These are phyloP conservation scores for Lottia scabra DNA, from an alignment of 2,888 invertebrate species.

Conservation along the genomic window DNA sequence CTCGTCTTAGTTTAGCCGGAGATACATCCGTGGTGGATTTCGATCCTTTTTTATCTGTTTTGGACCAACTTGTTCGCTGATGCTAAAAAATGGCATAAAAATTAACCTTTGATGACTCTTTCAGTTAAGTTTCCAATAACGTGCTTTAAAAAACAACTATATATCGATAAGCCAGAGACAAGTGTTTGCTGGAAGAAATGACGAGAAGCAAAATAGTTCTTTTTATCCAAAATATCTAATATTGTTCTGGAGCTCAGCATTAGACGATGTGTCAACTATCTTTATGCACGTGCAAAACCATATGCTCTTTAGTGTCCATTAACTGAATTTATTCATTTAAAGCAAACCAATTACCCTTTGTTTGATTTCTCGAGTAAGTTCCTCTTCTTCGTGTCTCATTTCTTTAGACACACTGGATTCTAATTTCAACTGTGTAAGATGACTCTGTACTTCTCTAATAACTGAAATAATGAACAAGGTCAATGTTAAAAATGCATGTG, in stretches of 20 bases:
- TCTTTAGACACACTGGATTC: constrained; percentile 26
- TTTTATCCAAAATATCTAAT: too few relatives aligned
- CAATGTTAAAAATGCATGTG: neutral
- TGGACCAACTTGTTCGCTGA: constrained; percentile 19
- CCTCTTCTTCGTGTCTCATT: constrained; percentile 19
- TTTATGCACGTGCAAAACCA: too few relatives aligned
- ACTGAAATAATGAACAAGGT: neutral
- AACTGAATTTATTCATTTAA: too few relatives aligned
- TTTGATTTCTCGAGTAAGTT: constrained; percentile 19
- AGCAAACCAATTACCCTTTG: constrained; percentile 1
- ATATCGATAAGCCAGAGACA: too few relatives aligned
- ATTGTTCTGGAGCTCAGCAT: too few relatives aligned
- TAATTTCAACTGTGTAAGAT: constrained; percentile 3
- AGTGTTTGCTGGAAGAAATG: too few relatives aligned
- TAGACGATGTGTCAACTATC: too few relatives aligned
- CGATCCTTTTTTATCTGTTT: constrained; percentile 21
- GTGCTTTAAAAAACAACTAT: too few relatives aligned
- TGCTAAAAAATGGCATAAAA: neutral
- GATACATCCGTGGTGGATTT: constrained; percentile 17
- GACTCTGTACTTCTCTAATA: neutral
- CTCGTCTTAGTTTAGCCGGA: constrained; percentile 16
- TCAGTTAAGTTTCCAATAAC: constrained; percentile 23
- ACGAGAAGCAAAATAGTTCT: too few relatives aligned
- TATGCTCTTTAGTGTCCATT: too few relatives aligned
- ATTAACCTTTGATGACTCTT: constrained; percentile 12